These are phyloP conservation scores for Epinephelus moara DNA, from an alignment of 2,113 vertebrate species.

Conservation along the genomic window DNA sequence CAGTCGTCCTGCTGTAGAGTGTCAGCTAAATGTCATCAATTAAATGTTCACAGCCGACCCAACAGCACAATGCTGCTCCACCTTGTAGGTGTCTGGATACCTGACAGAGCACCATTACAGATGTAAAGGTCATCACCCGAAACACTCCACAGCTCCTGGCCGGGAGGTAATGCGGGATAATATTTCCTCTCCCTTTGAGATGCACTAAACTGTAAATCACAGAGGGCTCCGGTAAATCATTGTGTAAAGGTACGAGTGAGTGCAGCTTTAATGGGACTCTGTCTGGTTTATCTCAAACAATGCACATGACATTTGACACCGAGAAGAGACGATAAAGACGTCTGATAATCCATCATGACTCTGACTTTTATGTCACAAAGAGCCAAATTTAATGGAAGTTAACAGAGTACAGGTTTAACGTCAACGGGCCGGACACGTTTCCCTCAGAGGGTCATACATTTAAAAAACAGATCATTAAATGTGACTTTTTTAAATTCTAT, in stretches of 20 bases:
- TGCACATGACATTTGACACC: background rate
- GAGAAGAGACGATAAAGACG: background rate
- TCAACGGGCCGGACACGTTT: background rate
- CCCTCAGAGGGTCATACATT: background rate
- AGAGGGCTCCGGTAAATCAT: background rate
- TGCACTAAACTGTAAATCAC: background rate
- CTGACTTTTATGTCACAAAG: background rate
- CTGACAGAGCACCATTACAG: background rate
- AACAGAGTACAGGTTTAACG: background rate
- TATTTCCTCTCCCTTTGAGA: background rate
- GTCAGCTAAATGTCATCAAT: slow-evolving; percentile 49
- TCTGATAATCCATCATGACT: too few species aligned
- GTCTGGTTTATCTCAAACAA: background rate
- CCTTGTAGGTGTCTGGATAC: background rate
- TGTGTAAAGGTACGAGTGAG: too few species aligned
- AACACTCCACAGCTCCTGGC: background rate
- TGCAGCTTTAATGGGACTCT: background rate
- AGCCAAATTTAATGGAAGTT: background rate
- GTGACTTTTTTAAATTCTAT: too few species aligned
- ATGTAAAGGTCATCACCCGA: slow-evolving; percentile 37
- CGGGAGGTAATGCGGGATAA: background rate
- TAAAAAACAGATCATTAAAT: background rate
- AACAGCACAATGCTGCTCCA: background rate
- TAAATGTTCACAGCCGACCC: background rate
- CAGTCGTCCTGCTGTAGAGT: background rate